Evolutionary conservation across 2,113 vertebrate genomes (phyloP), one percentile per base, ranked within the genome.

Genomic region (Desmodus rotundus): DNA sequence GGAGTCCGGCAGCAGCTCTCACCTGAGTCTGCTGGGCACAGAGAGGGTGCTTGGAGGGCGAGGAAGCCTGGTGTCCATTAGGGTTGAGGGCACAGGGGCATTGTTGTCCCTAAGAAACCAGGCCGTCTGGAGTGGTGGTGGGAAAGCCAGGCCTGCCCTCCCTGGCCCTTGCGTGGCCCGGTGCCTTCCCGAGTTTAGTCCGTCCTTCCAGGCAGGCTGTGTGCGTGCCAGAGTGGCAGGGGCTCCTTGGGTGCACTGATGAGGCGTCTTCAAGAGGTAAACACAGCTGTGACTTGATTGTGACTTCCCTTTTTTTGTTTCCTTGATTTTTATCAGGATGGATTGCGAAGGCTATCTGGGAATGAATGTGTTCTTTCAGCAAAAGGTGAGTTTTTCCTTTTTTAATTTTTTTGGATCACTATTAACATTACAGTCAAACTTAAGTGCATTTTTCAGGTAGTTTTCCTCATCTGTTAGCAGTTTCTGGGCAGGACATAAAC

Each of bases 311-410:
- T 61, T 58, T 24, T 93, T 80, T 95, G 24, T 91, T 38, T 70
- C 36, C 95, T 98, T 92, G 38, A 15, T 98, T 98, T 95, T 94
- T 96, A 84, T 97, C 98, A 99, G 99, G 99, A 99, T 95, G 99
- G 99, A 73, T 98, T 99, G 89, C 99, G 99, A 97, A 99, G 99
- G 98, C 97, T 99, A 95, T 99, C 99, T 65, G 99, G 99, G 97
- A 99, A 99, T 0, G 99, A 99, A 93, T 99, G 99, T 98, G 98
- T 99, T 97, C 98, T 99, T 87, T 97, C 99, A 94, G 98, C 99
- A 93, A 99, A 99, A 98, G 99, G 99, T 99, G 98, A 99, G 99
- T 99, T 93, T 91, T 73, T 20, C 41, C 22, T 90, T 94, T 87
- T 78, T 61, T n/a, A n/a, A 77, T 43, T 6, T 68, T 73, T 85